These are phyloP conservation scores for Macaca nemestrina DNA, from an alignment of 2,113 vertebrate genomes.

Conservation along the genomic window DNA sequence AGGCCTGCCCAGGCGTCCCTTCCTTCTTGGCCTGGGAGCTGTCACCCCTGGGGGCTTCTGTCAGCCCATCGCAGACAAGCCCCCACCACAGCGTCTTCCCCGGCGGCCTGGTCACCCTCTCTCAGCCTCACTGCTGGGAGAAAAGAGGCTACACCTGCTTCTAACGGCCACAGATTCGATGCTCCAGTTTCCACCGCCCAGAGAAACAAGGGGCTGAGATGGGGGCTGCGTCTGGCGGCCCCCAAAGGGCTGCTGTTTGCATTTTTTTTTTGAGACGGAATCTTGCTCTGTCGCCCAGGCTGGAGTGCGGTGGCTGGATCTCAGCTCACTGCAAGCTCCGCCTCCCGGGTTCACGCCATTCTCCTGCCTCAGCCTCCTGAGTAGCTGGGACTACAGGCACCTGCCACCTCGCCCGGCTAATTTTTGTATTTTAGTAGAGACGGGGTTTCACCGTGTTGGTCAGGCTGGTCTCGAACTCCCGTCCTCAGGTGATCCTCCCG, in stretches of 20 bases:
- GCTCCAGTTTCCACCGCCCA: neutral
- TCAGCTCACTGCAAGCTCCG: accelerated
- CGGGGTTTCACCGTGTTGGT: accelerated
- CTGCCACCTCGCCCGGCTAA: accelerated
- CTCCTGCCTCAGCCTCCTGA: no score
- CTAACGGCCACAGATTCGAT: no score
- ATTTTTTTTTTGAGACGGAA: no score
- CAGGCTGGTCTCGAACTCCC: accelerated
- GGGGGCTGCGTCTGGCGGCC: accelerated
- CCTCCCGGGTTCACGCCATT: accelerated
- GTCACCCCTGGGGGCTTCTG: no score
- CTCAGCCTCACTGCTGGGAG: accelerated
- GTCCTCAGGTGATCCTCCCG: accelerated
- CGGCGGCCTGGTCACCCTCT: accelerated
- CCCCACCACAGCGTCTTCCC: no score
- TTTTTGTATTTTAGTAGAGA: no score
- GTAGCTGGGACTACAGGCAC: accelerated
- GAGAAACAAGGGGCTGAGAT: accelerated
- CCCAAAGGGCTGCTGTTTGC: accelerated
- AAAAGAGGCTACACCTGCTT: no score
- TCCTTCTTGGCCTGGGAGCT: no score
- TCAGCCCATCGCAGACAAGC: accelerated
- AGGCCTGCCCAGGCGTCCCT: accelerated
- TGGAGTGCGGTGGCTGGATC: accelerated
- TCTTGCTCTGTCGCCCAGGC: accelerated